Percentiles rank a stretch among this genome's conserved stretches.
These are phyloP conservation scores for Cossypha polioptera DNA, from an alignment of 2,797 vertebrate species.

Conservation along the genomic window DNA sequence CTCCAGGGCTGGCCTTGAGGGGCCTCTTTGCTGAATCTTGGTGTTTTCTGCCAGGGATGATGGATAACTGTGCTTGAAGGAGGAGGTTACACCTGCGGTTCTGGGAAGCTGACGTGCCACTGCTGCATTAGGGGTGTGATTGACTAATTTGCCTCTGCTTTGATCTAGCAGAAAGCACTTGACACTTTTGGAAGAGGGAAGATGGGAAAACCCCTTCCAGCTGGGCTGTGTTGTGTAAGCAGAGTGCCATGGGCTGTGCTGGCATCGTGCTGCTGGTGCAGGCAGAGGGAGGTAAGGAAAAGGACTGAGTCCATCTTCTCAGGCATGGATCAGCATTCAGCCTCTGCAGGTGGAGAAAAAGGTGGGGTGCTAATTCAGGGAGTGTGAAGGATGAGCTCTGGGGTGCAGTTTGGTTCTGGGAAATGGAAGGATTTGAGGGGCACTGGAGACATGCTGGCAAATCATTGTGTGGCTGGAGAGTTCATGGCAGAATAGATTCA, in stretches of 20 bases:
- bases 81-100: background rate
- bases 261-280: fast-evolving
- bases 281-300: background rate
- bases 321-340: background rate
- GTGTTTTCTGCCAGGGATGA: background rate
- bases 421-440: background rate
- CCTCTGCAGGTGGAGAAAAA: background rate
- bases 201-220: background rate
- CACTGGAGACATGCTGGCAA: background rate
- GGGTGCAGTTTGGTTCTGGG: background rate
- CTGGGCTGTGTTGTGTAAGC: background rate
- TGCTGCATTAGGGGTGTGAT: background rate
- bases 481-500: background rate
- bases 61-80: background rate
- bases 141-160: conserved; percentile 25
- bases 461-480: fast-evolving
- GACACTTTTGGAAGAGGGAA: background rate
- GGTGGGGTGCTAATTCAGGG: background rate
- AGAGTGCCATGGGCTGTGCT: background rate
- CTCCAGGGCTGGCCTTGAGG: background rate
- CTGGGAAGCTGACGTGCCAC: conserved; percentile 7
- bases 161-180: background rate
- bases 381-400: background rate
- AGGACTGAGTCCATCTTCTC: fast-evolving
- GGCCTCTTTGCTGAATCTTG: background rate